These are phyloP conservation scores for Panthera tigris DNA, from an alignment of 2,113 vertebrate genomes.

Conservation along the genomic window DNA sequence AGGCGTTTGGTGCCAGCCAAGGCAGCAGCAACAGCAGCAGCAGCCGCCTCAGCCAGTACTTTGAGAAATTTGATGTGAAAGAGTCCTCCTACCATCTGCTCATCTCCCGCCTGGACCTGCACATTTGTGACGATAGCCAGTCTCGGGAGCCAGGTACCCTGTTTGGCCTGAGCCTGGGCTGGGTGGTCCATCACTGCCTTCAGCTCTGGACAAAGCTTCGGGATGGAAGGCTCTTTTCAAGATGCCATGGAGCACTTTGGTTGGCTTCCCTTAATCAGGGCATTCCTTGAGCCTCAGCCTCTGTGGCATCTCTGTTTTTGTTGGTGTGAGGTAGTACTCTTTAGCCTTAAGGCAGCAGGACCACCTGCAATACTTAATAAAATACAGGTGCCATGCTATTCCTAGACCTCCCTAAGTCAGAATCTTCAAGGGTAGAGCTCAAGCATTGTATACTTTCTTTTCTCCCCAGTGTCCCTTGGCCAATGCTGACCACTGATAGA, in stretches of 20 bases:
- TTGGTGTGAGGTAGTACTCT: background rate
- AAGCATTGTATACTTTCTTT: background rate
- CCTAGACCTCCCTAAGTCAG: background rate
- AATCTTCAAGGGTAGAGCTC: background rate
- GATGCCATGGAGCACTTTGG: background rate
- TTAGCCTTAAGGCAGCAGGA: background rate
- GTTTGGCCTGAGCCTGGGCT: background rate
- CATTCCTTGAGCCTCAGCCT: background rate
- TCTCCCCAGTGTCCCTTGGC: background rate
- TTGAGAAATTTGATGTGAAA: conserved; percentile 95
- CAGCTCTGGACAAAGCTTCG: background rate
- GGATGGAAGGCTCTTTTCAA: background rate
- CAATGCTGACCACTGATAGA: background rate
- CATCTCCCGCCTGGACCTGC: conserved; percentile 96
- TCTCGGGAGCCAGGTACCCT: conserved; percentile 88
- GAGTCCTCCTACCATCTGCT: conserved; percentile 98
- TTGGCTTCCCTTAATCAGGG: background rate
- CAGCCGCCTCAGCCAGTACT: conserved; percentile 93
- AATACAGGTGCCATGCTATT: background rate
- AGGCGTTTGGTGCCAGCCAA: conserved; percentile 82
- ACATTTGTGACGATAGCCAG: conserved; percentile 96
- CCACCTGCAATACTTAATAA: background rate
- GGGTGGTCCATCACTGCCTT: background rate
- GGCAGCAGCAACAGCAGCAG: conserved; percentile 78
- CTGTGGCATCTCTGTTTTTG: background rate